Evolutionary conservation across 2,797 vertebrate genomes (phyloP), one percentile per base, ranked within the genome.

Genomic region (Phylloscopus collybita): DNA sequence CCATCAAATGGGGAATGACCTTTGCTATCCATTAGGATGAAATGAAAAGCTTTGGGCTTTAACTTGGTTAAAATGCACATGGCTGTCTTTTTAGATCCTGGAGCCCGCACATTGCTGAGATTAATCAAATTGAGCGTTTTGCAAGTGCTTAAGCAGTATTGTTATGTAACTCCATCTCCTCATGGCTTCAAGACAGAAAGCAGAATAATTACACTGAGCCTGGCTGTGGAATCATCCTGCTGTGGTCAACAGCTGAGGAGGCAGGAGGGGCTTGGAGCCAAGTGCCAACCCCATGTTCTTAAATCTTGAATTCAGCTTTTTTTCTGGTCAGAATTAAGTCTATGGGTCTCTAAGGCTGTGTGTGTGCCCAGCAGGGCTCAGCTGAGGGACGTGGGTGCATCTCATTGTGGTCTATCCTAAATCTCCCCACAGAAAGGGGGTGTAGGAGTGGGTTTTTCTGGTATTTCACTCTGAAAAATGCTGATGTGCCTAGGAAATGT

Each of bases 1-100:
- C 97, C 95, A 97, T 97, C 97, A 98, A 91, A 73, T 30, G 56
- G 73, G 74, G 65, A 93, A 74, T 49, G 93, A 96, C 96, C 97
- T 97, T 96, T 97, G 96, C 84, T 95, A 95, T 93, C 96, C 88
- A 78, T 94, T 95, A 93, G 87, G 90, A 80, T 70, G 94, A 89
- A 95, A 96, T 79, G 93, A 92, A 96, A 96, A 93, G 95, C 84
- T 92, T 74, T 72, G 81, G 73, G 90, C 76, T 96, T 87, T 93
- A 96, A 86, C 88, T 88, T 70, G 30, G 94, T 94, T 95, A 82
- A 84, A 74, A 92, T 71, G 76, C 89, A 79, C 80, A 12, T 26
- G 86, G 72, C 45, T 82, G 91, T 89, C 94, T 93, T 85, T 60
- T 83, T 4, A 78, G 51, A 86, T 93, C 90, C 86, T 5, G 1